phyloP scores from a whole-genome alignment of 2,888 invertebrate genomes.

The Homarus gammarus region DNA sequence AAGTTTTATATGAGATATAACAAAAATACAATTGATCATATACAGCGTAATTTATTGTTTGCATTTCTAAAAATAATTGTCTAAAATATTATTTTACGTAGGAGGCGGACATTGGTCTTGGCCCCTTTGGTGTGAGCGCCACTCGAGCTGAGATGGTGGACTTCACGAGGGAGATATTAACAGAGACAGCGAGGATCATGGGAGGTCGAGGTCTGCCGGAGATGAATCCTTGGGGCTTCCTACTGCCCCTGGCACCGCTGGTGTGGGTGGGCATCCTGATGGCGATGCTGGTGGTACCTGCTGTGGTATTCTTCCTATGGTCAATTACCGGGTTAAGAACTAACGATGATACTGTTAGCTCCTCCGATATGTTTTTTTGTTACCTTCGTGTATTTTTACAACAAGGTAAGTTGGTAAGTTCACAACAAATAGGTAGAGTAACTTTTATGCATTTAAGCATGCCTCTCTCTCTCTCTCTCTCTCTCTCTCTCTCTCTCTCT shows the following conservation, averaged over 20 bases:
- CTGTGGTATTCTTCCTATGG: not conserved
- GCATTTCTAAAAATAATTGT: no score
- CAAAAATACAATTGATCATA: no score
- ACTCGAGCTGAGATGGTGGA: not conserved
- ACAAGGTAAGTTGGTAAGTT: conserved; percentile 5
- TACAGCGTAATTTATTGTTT: no score
- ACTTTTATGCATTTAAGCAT: no score
- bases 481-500: no score
- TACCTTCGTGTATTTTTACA: conserved; percentile 22
- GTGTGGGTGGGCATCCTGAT: not conserved
- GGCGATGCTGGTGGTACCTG: not conserved
- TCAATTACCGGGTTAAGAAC: not conserved
- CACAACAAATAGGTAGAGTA: no score
- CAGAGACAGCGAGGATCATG: not conserved
- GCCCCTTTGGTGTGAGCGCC: conserved; percentile 21
- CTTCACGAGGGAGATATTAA: conserved; percentile 6
- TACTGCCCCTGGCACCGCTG: not conserved
- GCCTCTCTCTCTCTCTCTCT: no score
- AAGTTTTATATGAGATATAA: no score
- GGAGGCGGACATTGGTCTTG: conserved; percentile 30
- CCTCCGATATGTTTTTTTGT: not conserved
- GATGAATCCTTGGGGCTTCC: conserved; percentile 29
- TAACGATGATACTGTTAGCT: not conserved
- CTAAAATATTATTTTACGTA: not conserved
- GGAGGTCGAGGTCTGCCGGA: not conserved